Evolutionary conservation across 2,888 invertebrate species (phyloP).

Genomic region (Rapana venosa): DNA sequence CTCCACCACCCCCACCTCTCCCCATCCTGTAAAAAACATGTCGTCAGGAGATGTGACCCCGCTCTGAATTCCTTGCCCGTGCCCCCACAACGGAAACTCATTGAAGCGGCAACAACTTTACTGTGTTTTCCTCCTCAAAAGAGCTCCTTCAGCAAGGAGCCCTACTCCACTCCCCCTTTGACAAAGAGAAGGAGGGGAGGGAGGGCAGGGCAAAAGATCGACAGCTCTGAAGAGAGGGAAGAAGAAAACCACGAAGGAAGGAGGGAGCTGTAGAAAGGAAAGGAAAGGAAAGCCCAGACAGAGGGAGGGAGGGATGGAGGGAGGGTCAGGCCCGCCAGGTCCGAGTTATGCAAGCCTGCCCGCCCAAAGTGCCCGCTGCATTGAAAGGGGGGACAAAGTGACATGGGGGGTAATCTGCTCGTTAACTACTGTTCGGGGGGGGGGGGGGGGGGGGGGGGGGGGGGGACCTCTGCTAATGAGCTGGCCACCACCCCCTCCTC

Average conservation of each 20-base stretch:
- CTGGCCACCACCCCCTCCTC: neutral
- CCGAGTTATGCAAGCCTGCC: neutral
- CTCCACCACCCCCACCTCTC: neutral
- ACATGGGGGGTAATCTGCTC: conserved; percentile 28
- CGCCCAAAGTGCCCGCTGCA: neutral
- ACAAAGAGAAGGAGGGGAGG: neutral
- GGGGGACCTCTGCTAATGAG: conserved; percentile 10
- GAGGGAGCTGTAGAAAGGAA: too few relatives aligned
- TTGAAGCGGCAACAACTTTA: conserved; percentile 17
- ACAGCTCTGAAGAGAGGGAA: neutral
- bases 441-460: neutral
- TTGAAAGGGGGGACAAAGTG: conserved; percentile 29
- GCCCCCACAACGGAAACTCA: neutral
- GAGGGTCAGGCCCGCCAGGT: neutral
- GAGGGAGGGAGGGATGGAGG: neutral
- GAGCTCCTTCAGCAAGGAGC: neutral
- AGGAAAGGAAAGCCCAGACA: neutral
- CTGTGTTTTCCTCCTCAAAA: conserved; percentile 24
- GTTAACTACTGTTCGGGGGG: neutral
- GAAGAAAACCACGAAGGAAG: neutral
- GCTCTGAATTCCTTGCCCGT: neutral
- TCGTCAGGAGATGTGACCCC: too few relatives aligned
- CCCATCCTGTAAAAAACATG: too few relatives aligned
- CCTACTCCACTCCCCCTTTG: neutral
- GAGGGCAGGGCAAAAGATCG: neutral